Conservation (phyloP, 2,888 invertebrate genomes). For the Congeria kusceri region DNA sequence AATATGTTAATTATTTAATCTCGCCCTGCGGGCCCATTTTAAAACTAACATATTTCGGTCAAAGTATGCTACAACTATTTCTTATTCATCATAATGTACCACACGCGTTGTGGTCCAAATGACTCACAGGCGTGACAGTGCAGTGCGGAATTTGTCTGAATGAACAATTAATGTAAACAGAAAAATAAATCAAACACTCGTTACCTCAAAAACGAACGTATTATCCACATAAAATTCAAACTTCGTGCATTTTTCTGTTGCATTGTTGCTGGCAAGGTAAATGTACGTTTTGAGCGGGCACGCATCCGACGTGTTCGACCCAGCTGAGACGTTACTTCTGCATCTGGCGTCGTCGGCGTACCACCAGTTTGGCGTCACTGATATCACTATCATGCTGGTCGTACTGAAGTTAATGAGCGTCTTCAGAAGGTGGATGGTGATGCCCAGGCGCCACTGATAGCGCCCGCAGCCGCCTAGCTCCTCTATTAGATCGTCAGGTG, state of each 20-base stretch:
- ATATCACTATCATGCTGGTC: background rate
- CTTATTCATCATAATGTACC: too few species aligned
- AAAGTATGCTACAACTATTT: too few species aligned
- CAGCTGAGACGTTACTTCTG: background rate
- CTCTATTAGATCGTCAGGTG: background rate
- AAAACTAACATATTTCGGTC: too few species aligned
- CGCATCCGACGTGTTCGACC: background rate
- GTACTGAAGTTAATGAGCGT: background rate
- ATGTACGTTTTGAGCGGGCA: background rate
- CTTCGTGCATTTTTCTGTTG: background rate
- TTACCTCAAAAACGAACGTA: background rate
- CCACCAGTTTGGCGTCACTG: background rate
- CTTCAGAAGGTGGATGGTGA: background rate
- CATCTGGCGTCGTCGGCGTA: background rate
- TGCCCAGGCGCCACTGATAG: background rate
- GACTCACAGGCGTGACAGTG: too few species aligned
- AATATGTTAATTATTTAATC: too few species aligned
- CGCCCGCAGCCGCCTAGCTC: background rate
- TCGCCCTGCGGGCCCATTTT: too few species aligned
- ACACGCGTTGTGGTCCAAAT: too few species aligned
- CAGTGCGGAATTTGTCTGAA: too few species aligned
- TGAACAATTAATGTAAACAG: too few species aligned
- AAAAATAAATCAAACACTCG: too few species aligned
- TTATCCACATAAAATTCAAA: background rate
- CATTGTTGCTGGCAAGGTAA: background rate